These are phyloP conservation scores for Clarias platycephalus DNA, from an alignment of 2,797 vertebrate genomes.

Conservation along the genomic window DNA sequence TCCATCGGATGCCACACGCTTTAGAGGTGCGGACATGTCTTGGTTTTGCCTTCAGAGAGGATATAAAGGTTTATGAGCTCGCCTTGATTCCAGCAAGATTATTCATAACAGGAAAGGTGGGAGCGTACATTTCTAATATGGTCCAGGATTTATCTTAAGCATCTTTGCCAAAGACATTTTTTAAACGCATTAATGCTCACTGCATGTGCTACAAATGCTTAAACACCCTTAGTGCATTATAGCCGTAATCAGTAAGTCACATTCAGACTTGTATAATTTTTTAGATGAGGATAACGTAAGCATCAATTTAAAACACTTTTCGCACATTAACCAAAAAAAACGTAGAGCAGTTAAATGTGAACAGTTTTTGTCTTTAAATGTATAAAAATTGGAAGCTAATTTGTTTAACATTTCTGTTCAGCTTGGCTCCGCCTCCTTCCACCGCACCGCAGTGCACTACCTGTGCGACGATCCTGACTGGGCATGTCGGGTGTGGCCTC, in stretches of 20 bases:
- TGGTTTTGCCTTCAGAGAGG: background rate
- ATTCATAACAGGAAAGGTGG: background rate
- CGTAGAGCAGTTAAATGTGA: background rate
- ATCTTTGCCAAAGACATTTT: background rate
- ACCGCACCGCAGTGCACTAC: conserved; percentile 72
- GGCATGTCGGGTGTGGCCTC: conserved; percentile 65
- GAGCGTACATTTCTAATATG: background rate
- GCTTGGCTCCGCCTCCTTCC: conserved; percentile 80
- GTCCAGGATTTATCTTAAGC: background rate
- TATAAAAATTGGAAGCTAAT: background rate
- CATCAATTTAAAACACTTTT: background rate
- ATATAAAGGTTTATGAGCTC: background rate
- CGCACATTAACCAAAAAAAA: background rate
- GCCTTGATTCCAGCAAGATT: background rate
- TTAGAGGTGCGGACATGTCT: conserved; percentile 58
- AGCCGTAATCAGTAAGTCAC: background rate
- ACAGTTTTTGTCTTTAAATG: background rate
- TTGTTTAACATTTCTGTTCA: conserved; percentile 53
- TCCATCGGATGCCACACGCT: conserved; percentile 50
- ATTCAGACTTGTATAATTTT: background rate
- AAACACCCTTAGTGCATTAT: background rate
- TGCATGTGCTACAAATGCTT: background rate
- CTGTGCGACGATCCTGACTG: conserved; percentile 66
- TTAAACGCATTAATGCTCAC: background rate
- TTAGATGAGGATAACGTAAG: background rate